Base-by-base conservation (phyloP, 2,797 vertebrate genomes). In the Coracias cyanogaster region DNA sequence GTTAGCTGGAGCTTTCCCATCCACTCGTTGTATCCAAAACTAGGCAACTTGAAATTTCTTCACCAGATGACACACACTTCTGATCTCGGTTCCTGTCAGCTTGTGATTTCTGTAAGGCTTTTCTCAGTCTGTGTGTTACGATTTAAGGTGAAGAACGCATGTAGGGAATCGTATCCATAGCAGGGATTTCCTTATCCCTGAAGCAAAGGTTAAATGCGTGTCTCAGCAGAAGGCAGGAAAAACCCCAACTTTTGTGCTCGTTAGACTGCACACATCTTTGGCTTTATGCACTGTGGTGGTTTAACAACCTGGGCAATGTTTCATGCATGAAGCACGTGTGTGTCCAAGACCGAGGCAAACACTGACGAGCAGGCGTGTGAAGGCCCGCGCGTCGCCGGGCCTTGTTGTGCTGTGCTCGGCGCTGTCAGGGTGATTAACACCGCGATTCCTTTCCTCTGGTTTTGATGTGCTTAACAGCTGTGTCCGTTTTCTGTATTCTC, bases 1-100 rank as follows among this genome's bases (percentile, higher is more conserved):
- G 45, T 86, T 76, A 58, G 43, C 65, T 66, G 89, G 82, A 93
- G 93, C 89, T 88, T 97, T 91, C 94, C 93, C 94, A 87, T 91
- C 65, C 84, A 43, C 89, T 94, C 77, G 57, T 78, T 52, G 17
- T 25, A 7, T 31, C 89, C 67, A 71, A 70, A 62, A 65, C 19
- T 45, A 37, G 67, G 88, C 65, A 94, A 82, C 20, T 82, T 52
- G 58, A 48, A 67, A 58, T 33, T 82, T 39, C 80, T 46, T 74
- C 45, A 72, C 62, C 67, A 69, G 90, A 29, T 46, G 89, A 49
- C 74, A 25, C 2, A 29, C 69, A 28, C 52, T 52, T 51, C 62
- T 77, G 81, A 12, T 73, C 82, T 35, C 66, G 3, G 49, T 66
- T 88, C 3, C 0, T 24, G 26, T 13, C 72, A 81, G 86, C 79